Base-by-base conservation (phyloP, 2,797 vertebrate species). In the Myotis vivesi region DNA sequence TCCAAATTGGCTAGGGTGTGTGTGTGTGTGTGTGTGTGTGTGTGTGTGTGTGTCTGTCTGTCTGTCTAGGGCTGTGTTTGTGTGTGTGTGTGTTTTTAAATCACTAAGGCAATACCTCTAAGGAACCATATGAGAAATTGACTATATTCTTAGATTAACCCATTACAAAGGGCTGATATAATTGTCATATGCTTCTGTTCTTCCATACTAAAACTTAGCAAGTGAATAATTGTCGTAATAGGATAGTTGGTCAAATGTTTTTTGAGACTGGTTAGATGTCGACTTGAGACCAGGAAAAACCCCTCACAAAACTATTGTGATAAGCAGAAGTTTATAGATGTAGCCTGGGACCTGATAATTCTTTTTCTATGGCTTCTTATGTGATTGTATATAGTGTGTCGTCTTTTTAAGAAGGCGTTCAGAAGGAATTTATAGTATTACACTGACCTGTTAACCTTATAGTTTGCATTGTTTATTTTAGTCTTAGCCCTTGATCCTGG, bases 401-500 rank as follows among this genome's bases (percentile, higher is more conserved):
- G 55, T 73, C 76, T 93, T 93, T 64, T 89, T 57, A 69, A 69
- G 75, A 87, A 62, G 3, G 90, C 38, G 20, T 80, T 90, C 59
- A 75, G 49, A 94, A 92, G 41, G 41, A 86, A 92, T 93, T 83
- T 86, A 49, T 82, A 82, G 28, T 76, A 87, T 83, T 41, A 95
- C 17, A 28, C 6, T 89, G 46, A 75, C 49, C n/a, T 94, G 0
- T 89, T 87, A 89, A 89, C 25, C 15, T 81, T 85, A 53, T 23
- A 80, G 71, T 86, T 90, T 73, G 64, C 53, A 55, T 81, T 87
- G 36, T 51, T 84, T 85, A 71, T 93, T 79, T 90, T 64, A 73
- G 49, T 95, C n/a, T 93, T 88, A 16, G 59, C 41, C 64, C n/a
- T 75, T 89, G 44, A 55, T 25, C 44, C 66, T 88, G 46, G n/a